Conservation (phyloP, 2,797 vertebrate species). For the Thalassophryne amazonica region DNA sequence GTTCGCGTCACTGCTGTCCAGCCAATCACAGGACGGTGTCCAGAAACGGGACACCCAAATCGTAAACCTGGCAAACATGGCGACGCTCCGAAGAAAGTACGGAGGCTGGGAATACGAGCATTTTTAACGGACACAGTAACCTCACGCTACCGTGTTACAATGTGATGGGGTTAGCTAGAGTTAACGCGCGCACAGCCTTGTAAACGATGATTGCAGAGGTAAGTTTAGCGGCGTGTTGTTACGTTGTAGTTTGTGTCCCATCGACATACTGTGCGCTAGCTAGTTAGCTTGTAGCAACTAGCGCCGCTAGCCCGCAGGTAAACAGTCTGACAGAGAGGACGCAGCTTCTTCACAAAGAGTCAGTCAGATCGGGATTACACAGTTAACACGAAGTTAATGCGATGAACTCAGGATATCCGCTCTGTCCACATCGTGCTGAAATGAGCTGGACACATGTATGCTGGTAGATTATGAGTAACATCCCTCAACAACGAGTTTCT, state of each 20-base stretch:
- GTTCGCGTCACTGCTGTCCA: slow-evolving; percentile 50
- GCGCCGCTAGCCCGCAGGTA: slow-evolving; percentile 60
- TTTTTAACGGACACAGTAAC: slow-evolving; percentile 64
- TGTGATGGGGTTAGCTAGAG: slow-evolving; percentile 76
- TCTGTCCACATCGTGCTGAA: slow-evolving; percentile 44
- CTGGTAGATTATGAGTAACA: slow-evolving; percentile 52
- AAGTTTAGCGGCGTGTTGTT: slow-evolving; percentile 45
- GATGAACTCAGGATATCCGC: slow-evolving; percentile 30
- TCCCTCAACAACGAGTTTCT: slow-evolving; percentile 27
- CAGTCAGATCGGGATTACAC: slow-evolving; percentile 67
- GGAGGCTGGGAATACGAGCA: slow-evolving; percentile 69
- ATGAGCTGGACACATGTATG: slow-evolving; percentile 54
- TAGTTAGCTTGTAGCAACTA: slow-evolving; percentile 60
- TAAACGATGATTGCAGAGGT: slow-evolving; percentile 83
- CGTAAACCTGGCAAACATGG: slow-evolving; percentile 91
- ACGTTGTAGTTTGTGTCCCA: slow-evolving; percentile 56
- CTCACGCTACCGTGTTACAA: slow-evolving; percentile 48
- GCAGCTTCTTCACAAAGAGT: slow-evolving; percentile 29
- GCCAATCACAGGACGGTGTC: slow-evolving; percentile 64
- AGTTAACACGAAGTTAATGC: slow-evolving; percentile 55
- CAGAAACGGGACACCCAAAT: slow-evolving; percentile 60
- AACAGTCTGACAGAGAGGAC: slow-evolving; percentile 55
- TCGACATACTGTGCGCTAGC: slow-evolving; percentile 27
- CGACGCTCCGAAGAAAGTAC: slow-evolving; percentile 79
- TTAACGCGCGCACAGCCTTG: slow-evolving; percentile 61